Evolutionary conservation across 2,888 invertebrate species (phyloP).

Genomic region (Lymantria monacha): DNA sequence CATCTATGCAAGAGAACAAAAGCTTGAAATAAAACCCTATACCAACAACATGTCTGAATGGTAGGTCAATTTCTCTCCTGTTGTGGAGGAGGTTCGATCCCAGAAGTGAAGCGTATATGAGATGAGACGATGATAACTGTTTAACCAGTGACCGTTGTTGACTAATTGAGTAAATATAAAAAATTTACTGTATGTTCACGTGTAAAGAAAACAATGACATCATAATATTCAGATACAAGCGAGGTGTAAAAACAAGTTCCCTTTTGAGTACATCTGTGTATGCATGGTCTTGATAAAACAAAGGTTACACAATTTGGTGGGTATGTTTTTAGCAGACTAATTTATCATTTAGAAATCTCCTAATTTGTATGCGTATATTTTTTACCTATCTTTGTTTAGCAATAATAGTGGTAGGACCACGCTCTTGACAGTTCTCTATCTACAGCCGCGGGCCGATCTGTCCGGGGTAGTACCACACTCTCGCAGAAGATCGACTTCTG

Average conservation of each 20-base stretch:
- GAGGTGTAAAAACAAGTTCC: conserved; percentile 13
- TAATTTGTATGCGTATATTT: neutral
- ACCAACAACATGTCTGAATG: no score
- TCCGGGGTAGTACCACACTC: no score
- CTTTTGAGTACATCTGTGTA: conserved; percentile 5
- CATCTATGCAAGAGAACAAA: no score
- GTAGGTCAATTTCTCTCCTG: no score
- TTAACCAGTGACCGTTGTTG: conserved; percentile 1
- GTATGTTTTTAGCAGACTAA: neutral
- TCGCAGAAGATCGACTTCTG: no score
- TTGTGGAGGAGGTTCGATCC: no score
- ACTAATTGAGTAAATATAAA: conserved; percentile 16
- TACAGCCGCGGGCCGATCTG: no score
- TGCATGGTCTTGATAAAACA: neutral
- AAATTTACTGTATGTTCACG: neutral
- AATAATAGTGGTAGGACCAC: no score
- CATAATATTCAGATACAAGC: neutral
- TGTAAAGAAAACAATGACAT: conserved; percentile 3
- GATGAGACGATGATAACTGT: no score
- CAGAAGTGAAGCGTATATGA: no score
- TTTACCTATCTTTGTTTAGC: neutral
- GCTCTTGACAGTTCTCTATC: no score
- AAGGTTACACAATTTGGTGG: conserved; percentile 2
- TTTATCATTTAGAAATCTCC: neutral
- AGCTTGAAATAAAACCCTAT: no score